Conservation (phyloP, 2,113 vertebrate species). For the Gallinago media region DNA sequence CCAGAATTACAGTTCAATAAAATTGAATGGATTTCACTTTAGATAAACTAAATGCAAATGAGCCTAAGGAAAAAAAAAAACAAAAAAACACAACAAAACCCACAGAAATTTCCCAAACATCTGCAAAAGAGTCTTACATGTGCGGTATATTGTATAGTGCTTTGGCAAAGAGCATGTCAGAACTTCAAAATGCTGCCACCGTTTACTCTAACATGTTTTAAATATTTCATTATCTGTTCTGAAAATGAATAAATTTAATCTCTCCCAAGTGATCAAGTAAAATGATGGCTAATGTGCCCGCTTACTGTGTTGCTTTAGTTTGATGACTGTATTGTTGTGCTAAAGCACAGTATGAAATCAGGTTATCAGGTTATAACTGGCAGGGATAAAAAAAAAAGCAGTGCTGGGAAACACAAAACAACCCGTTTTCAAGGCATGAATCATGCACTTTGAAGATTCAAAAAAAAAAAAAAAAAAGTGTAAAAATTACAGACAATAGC, state of each 20-base stretch:
- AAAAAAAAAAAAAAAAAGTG: not conserved
- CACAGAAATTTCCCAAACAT: conserved; percentile 67
- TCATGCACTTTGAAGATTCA: conserved; percentile 57
- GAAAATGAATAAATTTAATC: conserved; percentile 84
- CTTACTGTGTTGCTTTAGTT: conserved; percentile 82
- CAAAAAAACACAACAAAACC: not conserved
- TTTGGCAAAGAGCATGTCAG: conserved; percentile 39
- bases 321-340: conserved; percentile 81
- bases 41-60: conserved; percentile 82
- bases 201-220: conserved; percentile 75
- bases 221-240: conserved; percentile 83
- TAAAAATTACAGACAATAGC: conserved; percentile 59
- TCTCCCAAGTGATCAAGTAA: conserved; percentile 82
- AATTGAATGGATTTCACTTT: conserved; percentile 83
- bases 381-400: conserved; percentile 70
- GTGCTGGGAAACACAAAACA: conserved; percentile 69
- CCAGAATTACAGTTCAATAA: conserved; percentile 90
- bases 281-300: conserved; percentile 82
- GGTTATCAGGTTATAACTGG: conserved; percentile 81
- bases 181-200: conserved; percentile 55
- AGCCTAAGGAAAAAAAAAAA: not conserved
- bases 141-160: not conserved
- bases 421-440: conserved; percentile 51
- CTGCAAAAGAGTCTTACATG: conserved; percentile 34
- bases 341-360: conserved; percentile 80